Percentiles rank a stretch among this genome's conserved stretches.
Conservation (phyloP, 2,797 vertebrate genomes). For the Tangara arthus region DNA sequence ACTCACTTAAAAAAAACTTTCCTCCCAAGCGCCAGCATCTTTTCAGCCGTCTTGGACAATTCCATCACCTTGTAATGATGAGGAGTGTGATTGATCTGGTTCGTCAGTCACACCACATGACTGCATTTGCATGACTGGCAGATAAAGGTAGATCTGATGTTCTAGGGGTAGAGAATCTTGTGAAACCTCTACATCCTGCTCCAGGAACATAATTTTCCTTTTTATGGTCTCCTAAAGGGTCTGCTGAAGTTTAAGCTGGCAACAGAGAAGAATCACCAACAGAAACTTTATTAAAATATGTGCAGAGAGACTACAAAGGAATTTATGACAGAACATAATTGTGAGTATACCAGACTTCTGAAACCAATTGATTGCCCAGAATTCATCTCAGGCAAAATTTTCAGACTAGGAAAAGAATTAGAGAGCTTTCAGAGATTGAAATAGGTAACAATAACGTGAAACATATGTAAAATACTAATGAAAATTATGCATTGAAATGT, state of each 20-base stretch:
- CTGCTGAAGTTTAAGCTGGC: background rate
- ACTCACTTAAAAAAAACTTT: background rate
- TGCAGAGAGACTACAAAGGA: background rate
- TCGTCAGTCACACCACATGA: fast-evolving
- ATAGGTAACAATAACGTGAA: background rate
- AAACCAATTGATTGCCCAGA: background rate
- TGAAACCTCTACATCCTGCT: background rate
- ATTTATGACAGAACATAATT: background rate
- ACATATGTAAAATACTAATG: background rate
- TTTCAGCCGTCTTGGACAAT: background rate
- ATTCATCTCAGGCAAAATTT: background rate
- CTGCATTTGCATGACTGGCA: background rate
- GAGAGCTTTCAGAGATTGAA: background rate
- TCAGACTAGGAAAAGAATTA: background rate
- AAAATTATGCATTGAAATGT: background rate
- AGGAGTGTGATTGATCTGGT: background rate
- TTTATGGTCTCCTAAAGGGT: background rate
- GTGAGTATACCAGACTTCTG: background rate
- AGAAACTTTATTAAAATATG: background rate
- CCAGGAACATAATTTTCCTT: background rate
- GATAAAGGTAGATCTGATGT: fast-evolving
- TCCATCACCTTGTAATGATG: background rate
- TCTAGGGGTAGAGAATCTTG: fast-evolving
- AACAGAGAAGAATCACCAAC: background rate
- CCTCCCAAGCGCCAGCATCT: background rate